Percentiles rank a stretch among this genome's conserved stretches.
phyloP scores from a whole-genome alignment of 2,888 invertebrate species.

The Falcaria lacertinaria region DNA sequence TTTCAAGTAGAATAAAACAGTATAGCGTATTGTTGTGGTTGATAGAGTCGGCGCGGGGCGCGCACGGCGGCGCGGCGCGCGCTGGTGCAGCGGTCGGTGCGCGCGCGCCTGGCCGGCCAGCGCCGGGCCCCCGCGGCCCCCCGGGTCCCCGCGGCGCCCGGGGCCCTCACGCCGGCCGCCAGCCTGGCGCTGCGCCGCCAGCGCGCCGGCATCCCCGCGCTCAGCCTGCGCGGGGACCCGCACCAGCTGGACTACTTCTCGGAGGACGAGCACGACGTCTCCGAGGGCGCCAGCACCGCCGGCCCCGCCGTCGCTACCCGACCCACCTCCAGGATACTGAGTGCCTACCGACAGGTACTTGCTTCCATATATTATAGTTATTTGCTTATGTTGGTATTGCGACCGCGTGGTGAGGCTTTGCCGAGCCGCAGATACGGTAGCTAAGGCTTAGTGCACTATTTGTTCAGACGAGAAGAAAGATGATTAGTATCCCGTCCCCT shows the following conservation, averaged over 20 bases:
- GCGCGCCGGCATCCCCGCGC: slow-evolving; percentile 41
- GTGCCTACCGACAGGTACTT: slow-evolving; percentile 67
- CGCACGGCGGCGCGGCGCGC: slow-evolving; percentile 66
- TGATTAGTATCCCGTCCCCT: slow-evolving; percentile 57
- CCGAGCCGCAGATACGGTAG: too few species aligned
- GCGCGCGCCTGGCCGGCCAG: slow-evolving; percentile 55
- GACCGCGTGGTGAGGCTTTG: too few species aligned
- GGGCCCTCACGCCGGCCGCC: slow-evolving; percentile 11
- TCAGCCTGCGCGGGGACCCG: slow-evolving; percentile 81
- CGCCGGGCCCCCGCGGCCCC: slow-evolving; percentile 3
- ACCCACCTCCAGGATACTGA: slow-evolving; percentile 63
- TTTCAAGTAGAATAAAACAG: too few species aligned
- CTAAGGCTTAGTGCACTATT: too few species aligned
- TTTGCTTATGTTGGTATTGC: too few species aligned
- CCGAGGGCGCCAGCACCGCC: slow-evolving; percentile 50
- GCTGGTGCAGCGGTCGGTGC: slow-evolving; percentile 54
- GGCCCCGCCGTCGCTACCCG: slow-evolving; percentile 65
- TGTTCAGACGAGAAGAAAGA: slow-evolving; percentile 69
- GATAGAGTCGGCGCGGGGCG: slow-evolving; percentile 44
- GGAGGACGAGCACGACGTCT: slow-evolving; percentile 59
- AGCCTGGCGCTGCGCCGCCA: slow-evolving; percentile 24
- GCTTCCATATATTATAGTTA: too few species aligned
- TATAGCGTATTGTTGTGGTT: not conserved
- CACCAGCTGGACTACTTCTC: slow-evolving; percentile 86
- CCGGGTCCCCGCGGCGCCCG: slow-evolving; percentile 4